Evolutionary conservation across 2,797 vertebrate genomes (phyloP), one percentile per base, ranked within the genome.

Genomic region (Anguilla megastoma): DNA sequence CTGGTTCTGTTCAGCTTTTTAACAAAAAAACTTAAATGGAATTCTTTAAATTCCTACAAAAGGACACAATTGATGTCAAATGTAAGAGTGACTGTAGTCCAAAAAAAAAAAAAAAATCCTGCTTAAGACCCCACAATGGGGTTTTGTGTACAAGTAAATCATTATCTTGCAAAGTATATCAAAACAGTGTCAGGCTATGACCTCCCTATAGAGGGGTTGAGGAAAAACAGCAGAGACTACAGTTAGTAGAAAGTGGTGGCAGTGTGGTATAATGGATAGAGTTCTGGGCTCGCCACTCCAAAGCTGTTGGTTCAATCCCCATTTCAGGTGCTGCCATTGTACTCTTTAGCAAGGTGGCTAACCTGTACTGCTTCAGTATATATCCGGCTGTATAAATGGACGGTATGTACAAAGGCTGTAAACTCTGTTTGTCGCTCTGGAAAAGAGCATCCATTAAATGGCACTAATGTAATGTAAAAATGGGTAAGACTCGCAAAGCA

Each of bases 121-220:
- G 66, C 71, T 69, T 33, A 50, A 71, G 16, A 48, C 36, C 21
- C 85, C 41, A 86, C 60, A 86, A 50, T 69, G 60, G 30, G 33
- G 24, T 8, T 71, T 21, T 12, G 50, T 41, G 8, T 69, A 50
- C 2, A 50, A n/a, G 33, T 48, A 24, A 18, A 48, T 66, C 36
- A 12, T 48, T n/a, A 36, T 45, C 85, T 86, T 48, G 24, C 18
- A 71, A 48, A 71, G n/a, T 71, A 86, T 71, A 71, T 86, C 24
- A 45, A 45, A 86, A 71, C 27, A 50, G 60, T 52, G 9, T 45
- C 85, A 36, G 33, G 60, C 41, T 24, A 21, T 27, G 45, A 27
- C 36, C 63, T 52, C 16, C 8, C 30, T 0, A 41, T 12, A 63
- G 14, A 85, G 63, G 63, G 63, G 21, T 1, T 27, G n/a, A 45